These are phyloP conservation scores for Apocheima hispidaria DNA, from an alignment of 2,888 invertebrate genomes.

Conservation along the genomic window DNA sequence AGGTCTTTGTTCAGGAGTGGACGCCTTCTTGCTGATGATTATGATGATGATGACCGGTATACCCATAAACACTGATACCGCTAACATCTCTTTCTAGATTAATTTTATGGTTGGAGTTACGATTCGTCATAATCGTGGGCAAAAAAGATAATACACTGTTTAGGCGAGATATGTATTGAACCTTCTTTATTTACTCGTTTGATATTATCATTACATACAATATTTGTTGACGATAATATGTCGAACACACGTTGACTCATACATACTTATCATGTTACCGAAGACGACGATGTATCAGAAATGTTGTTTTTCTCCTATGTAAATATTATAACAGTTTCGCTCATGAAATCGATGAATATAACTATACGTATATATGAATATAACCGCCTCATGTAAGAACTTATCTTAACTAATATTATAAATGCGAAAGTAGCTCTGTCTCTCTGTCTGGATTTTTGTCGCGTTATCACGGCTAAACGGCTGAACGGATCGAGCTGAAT, in stretches of 20 bases:
- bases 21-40: no score
- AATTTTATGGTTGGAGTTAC: no score
- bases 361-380: neutral
- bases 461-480: no score
- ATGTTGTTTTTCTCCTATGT: slow-evolving; percentile 16
- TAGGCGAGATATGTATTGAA: neutral
- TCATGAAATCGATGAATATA: slow-evolving; percentile 9
- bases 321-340: slow-evolving; percentile 1
- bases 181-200: neutral
- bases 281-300: slow-evolving; percentile 8
- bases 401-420: neutral
- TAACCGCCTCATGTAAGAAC: neutral
- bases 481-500: no score
- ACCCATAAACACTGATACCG: no score
- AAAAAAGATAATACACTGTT: no score
- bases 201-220: neutral
- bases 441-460: no score
- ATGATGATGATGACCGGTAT: no score
- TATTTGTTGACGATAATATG: slow-evolving; percentile 8
- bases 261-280: slow-evolving; percentile 7
- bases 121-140: no score
- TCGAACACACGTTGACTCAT: neutral
- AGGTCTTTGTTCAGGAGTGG: no score
- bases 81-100: no score
- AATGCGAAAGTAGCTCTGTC: no score